Evolutionary conservation across 2,113 vertebrate species (phyloP).

Genomic region (Mesitornis unicolor): DNA sequence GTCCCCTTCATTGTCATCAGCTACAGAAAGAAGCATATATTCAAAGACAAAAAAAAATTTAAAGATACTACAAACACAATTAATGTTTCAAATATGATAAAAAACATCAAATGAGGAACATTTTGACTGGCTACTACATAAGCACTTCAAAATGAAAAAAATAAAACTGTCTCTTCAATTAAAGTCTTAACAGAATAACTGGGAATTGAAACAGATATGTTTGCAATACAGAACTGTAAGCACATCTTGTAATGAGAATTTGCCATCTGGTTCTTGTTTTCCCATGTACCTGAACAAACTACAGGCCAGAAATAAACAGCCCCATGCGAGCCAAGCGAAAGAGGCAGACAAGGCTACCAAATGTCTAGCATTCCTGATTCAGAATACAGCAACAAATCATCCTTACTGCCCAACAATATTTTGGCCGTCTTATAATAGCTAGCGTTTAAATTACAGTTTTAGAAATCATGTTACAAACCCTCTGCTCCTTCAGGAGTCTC

Average conservation of each 20-base stretch:
- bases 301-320: not conserved
- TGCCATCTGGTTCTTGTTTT: not conserved
- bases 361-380: not conserved
- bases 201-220: not conserved
- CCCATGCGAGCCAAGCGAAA: not conserved
- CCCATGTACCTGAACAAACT: not conserved
- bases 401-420: not conserved
- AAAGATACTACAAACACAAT: not conserved
- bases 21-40: not conserved
- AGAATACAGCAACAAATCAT: not conserved
- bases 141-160: not conserved
- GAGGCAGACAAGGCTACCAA: not conserved
- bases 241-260: not conserved
- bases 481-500: conserved; percentile 72
- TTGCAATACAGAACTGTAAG: not conserved
- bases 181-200: not conserved
- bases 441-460: not conserved
- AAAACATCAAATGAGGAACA: not conserved
- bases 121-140: not conserved
- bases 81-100: not conserved
- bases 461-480: conserved; percentile 71
- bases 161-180: not conserved
- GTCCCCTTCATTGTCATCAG: conserved; percentile 86
- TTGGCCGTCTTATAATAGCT: not conserved
- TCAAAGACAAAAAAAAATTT: not conserved